Percentiles rank a stretch among this genome's conserved stretches.
These are phyloP conservation scores for Fukomys damarensis DNA, from an alignment of 2,113 vertebrate genomes.

Conservation along the genomic window DNA sequence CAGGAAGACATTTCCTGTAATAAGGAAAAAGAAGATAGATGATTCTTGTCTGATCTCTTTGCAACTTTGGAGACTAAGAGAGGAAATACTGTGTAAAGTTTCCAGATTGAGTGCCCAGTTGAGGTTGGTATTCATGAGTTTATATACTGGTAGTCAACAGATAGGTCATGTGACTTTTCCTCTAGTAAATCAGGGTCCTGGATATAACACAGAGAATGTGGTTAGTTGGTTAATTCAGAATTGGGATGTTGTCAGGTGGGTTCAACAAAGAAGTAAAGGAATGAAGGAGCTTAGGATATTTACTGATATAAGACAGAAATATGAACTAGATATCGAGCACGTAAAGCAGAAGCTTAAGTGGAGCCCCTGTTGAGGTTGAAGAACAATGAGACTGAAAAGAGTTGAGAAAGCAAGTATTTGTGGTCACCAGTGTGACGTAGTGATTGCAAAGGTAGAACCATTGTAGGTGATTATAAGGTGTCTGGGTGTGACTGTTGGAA, in stretches of 20 bases:
- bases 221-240: conserved; percentile 32
- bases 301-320: neutral
- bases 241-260: neutral
- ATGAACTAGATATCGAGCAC: neutral
- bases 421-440: neutral
- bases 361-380: neutral
- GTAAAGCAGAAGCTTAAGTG: neutral
- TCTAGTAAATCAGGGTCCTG: neutral
- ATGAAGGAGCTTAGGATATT: neutral
- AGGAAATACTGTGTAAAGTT: conserved; percentile 11
- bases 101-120: neutral
- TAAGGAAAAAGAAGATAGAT: neutral
- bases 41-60: neutral
- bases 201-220: neutral
- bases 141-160: neutral
- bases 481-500: neutral
- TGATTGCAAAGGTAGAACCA: conserved; percentile 36
- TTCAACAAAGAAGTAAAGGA: neutral
- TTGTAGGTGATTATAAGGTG: conserved; percentile 9
- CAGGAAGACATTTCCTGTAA: neutral
- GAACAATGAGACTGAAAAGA: conserved; percentile 15
- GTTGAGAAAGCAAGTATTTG: conserved; percentile 13
- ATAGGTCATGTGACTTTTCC: neutral
- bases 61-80: neutral
- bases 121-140: neutral